A percentile compares a stretch with the other conserved stretches of the same genome.
Conservation (phyloP, 2,888 invertebrate genomes). For the Spicauda simplicius region DNA sequence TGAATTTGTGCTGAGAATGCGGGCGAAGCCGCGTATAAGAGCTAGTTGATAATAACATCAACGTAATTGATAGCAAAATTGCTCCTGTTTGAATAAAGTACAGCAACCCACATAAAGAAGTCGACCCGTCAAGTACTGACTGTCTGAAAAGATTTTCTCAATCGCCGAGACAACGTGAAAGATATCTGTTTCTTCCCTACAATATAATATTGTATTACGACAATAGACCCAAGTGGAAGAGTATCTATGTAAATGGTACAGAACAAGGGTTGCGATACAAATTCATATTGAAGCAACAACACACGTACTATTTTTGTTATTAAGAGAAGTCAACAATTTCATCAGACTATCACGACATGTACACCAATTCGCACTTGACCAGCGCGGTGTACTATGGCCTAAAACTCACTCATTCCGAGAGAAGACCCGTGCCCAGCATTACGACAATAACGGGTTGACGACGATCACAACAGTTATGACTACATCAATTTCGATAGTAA, state of each 20-base stretch:
- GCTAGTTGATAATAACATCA: too few species aligned
- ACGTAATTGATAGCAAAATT: not conserved
- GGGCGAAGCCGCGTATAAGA: too few species aligned
- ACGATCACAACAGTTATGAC: too few species aligned
- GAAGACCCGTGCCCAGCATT: too few species aligned
- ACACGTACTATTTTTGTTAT: not conserved
- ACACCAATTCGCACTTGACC: too few species aligned
- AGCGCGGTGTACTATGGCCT: too few species aligned
- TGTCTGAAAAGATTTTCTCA: conserved; percentile 12
- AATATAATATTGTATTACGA: conserved; percentile 22
- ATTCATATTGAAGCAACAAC: not conserved
- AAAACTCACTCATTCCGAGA: too few species aligned
- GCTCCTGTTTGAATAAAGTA: not conserved
- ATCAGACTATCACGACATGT: too few species aligned
- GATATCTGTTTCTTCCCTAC: conserved; percentile 13
- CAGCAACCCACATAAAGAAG: not conserved
- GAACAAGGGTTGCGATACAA: conserved; percentile 23
- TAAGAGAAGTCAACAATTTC: too few species aligned
- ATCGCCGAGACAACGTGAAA: conserved; percentile 14
- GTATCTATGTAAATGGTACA: conserved; percentile 26
- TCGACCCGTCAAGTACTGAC: not conserved
- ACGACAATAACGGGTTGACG: too few species aligned
- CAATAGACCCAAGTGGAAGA: conserved; percentile 16
- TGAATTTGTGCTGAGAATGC: too few species aligned
- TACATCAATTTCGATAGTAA: too few species aligned